Conservation (phyloP, 2,113 vertebrate species). For the Mesoclemmys tuberculata region DNA sequence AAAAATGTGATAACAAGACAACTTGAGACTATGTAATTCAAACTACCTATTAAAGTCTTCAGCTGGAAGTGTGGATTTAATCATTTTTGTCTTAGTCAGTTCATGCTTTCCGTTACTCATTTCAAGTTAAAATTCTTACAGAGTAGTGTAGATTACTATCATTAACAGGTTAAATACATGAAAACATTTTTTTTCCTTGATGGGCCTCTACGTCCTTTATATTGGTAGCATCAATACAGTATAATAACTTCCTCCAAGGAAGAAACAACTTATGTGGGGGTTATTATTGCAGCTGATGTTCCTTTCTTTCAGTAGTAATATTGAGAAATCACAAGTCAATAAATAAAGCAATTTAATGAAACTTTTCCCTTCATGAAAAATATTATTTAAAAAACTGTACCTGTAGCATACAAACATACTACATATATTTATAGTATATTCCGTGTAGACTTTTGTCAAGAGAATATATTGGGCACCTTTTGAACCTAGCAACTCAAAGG, state of each 20-base stretch:
- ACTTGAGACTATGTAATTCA: conserved; percentile 54
- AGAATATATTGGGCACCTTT: not conserved
- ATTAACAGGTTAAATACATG: conserved; percentile 72
- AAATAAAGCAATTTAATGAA: conserved; percentile 66
- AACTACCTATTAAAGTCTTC: conserved; percentile 54
- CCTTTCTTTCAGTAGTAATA: conserved; percentile 68
- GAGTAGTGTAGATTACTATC: conserved; percentile 65
- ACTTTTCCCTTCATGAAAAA: conserved; percentile 55
- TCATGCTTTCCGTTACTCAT: conserved; percentile 64
- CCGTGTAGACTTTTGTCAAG: conserved; percentile 1
- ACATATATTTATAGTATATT: not conserved
- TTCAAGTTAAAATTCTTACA: conserved; percentile 65
- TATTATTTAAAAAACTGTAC: conserved; percentile 28
- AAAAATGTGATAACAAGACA: conserved; percentile 71
- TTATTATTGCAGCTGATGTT: conserved; percentile 62
- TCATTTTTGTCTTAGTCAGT: conserved; percentile 65
- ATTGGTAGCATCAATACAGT: conserved; percentile 44
- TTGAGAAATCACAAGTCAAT: conserved; percentile 68
- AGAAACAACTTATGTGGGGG: conserved; percentile 37
- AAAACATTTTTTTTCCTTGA: conserved; percentile 70
- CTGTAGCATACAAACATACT: not conserved
- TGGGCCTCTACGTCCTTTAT: conserved; percentile 59
- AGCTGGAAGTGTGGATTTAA: conserved; percentile 67
- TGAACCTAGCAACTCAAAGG: not conserved
- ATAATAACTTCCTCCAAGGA: conserved; percentile 56